phyloP scores from a whole-genome alignment of 2,797 vertebrate genomes.

The Melanogrammus aeglefinus region DNA sequence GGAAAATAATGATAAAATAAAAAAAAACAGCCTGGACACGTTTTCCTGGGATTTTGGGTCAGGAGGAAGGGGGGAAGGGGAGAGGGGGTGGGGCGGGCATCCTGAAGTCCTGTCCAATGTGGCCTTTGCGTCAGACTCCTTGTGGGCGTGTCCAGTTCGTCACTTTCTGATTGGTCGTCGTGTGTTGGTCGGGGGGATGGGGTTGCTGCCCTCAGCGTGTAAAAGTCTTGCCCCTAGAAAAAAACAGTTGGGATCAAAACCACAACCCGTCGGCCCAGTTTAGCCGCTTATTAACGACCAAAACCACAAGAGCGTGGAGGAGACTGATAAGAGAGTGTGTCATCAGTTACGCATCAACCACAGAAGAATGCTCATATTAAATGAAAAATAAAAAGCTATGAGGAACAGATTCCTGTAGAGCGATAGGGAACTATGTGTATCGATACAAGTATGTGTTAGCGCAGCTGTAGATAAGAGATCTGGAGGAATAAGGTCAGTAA shows the following conservation, averaged over 20 bases:
- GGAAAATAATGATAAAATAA: neutral
- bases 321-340: neutral
- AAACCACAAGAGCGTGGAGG: neutral
- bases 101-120: constrained; percentile 57
- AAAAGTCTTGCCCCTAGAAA: constrained; percentile 91
- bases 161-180: constrained; percentile 31
- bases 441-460: no score
- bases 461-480: no score
- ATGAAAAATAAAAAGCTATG: neutral
- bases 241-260: neutral
- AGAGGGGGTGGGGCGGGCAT: constrained; percentile 34
- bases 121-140: constrained; percentile 46
- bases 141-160: constrained; percentile 30
- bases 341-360: neutral
- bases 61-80: constrained; percentile 35
- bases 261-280: neutral
- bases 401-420: neutral
- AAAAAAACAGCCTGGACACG: neutral
- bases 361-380: neutral
- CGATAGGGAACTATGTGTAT: neutral
- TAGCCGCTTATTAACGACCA: neutral
- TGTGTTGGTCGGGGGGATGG: constrained; percentile 42
- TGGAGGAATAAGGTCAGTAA: no score
- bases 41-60: constrained; percentile 15
- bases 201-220: constrained; percentile 72